A percentile compares a stretch with the other conserved stretches of the same genome.
These are phyloP conservation scores for Aphelenchoides bicaudatus DNA, from an alignment of 2,888 invertebrate species.

Conservation along the genomic window DNA sequence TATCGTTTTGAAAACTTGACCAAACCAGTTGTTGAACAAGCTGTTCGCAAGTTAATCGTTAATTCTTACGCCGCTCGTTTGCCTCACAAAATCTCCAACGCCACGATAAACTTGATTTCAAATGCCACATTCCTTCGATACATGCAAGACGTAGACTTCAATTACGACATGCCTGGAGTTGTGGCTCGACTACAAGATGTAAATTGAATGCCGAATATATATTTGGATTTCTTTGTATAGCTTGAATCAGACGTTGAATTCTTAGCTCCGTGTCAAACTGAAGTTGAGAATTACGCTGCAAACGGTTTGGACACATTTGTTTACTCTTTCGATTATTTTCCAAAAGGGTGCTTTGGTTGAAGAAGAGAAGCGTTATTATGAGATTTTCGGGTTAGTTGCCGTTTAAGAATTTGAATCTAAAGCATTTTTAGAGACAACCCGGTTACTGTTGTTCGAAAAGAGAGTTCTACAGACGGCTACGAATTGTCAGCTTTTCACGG, in stretches of 20 bases:
- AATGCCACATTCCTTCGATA: constrained; percentile 56
- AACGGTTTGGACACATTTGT: constrained; percentile 48
- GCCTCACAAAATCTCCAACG: constrained; percentile 45
- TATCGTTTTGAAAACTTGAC: constrained; percentile 42
- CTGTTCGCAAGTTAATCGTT: constrained; percentile 52
- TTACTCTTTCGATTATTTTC: constrained; percentile 60
- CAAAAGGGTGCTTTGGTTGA: constrained; percentile 47
- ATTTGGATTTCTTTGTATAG: constrained; percentile 30
- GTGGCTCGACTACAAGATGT: constrained; percentile 40
- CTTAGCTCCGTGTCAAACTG: constrained; percentile 57
- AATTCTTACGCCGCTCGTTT: constrained; percentile 38
- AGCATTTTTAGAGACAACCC: constrained; percentile 53
- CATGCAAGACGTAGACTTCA: constrained; percentile 37
- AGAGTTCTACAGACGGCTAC: constrained; percentile 26
- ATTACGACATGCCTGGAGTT: constrained; percentile 40
- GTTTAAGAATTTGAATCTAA: too few relatives aligned
- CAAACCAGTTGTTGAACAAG: constrained; percentile 42
- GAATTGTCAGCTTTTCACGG: constrained; percentile 57
- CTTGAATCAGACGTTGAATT: constrained; percentile 60
- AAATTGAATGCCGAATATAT: neutral
- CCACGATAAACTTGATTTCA: constrained; percentile 54
- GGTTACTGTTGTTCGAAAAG: constrained; percentile 36
- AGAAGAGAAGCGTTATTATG: constrained; percentile 48
- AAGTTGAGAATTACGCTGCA: constrained; percentile 47
- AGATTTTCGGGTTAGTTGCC: too few relatives aligned